Percentiles rank a stretch among this genome's conserved stretches.
phyloP scores from a whole-genome alignment of 2,888 invertebrate species.

The Zele albiditarsus region DNA sequence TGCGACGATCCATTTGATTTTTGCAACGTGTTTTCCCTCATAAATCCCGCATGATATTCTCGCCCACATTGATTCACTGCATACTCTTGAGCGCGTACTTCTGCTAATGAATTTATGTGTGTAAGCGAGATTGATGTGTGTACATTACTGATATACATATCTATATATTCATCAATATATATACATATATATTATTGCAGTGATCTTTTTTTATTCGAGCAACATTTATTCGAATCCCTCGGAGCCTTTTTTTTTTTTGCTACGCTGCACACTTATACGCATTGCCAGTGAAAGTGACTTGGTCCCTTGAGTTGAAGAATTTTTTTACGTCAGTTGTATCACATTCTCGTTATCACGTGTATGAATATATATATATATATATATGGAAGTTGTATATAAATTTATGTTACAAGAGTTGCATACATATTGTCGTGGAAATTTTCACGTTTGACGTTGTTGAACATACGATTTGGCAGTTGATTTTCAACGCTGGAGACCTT shows the following conservation, averaged over 20 bases:
- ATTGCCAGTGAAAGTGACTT: too few species aligned
- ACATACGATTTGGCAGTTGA: slow-evolving; percentile 18
- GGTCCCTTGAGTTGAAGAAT: too few species aligned
- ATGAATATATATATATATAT: background rate
- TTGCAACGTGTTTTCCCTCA: slow-evolving; percentile 19
- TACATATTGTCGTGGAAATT: background rate
- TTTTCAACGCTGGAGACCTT: slow-evolving; percentile 40
- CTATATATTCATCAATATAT: slow-evolving; percentile 1
- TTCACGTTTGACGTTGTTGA: background rate
- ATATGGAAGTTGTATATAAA: background rate
- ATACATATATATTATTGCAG: background rate
- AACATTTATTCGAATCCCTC: too few species aligned
- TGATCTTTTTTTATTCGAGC: too few species aligned
- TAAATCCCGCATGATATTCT: slow-evolving; percentile 23
- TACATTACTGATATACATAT: background rate
- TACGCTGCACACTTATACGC: too few species aligned
- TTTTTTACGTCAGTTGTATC: too few species aligned
- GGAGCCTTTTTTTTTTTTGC: too few species aligned
- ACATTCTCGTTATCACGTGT: too few species aligned
- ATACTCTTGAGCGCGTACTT: background rate
- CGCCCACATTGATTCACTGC: slow-evolving; percentile 1
- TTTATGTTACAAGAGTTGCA: background rate
- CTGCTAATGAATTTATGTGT: background rate
- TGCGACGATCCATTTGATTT: slow-evolving; percentile 33
- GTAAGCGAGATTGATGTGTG: slow-evolving; percentile 22